Evolutionary conservation across 1,140 invertebrate species (phyloP), one percentile per base, ranked within the genome.

Genomic region (Antheraea pernyi): DNA sequence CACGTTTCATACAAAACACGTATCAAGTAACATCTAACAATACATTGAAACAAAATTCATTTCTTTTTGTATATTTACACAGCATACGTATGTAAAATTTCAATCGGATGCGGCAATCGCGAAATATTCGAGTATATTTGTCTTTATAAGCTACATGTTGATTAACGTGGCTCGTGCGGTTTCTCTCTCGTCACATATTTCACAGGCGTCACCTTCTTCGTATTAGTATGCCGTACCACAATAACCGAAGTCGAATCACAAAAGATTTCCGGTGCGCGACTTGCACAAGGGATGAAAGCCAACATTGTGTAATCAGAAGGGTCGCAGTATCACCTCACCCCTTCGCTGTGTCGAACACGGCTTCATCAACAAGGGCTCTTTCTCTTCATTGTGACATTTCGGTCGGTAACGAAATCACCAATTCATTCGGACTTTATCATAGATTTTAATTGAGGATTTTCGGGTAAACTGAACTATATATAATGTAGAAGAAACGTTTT

Each of bases 291-390:
- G 85, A 91, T 91, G 88, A 90, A 89, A 89, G 85, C 81, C 86
- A 86, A 89, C 89, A 88, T 90, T 88, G 89, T 90, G 89, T 91
- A 91, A 91, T 91, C 89, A 91, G 83, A 89, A 91, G 88, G 89
- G 89, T 89, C 89, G 86, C 85, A 89, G 90, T 90, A 85, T 87
- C 77, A 82, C 85, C 83, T 84, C 85, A 78, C 81, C 80, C 70
- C 74, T 72, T 70, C 73, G 70, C 83, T 77, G 78, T 86, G 83
- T 83, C 83, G 84, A 88, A 89, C 86, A 89, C 84, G 79, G 85
- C 86, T 88, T 89, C 86, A 91, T 91, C 87, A 88, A 88, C 85
- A 85, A 85, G 79, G 85, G 81, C 80, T 83, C 84, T 85, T 84
- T 90, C 80, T 83, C 82, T 85, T 87, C 86, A 87, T 87, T 87